A percentile compares a stretch with the other conserved stretches of the same genome.
Evolutionary conservation across 2,113 vertebrate species (phyloP).

Genomic region (Halcyon senegalensis): DNA sequence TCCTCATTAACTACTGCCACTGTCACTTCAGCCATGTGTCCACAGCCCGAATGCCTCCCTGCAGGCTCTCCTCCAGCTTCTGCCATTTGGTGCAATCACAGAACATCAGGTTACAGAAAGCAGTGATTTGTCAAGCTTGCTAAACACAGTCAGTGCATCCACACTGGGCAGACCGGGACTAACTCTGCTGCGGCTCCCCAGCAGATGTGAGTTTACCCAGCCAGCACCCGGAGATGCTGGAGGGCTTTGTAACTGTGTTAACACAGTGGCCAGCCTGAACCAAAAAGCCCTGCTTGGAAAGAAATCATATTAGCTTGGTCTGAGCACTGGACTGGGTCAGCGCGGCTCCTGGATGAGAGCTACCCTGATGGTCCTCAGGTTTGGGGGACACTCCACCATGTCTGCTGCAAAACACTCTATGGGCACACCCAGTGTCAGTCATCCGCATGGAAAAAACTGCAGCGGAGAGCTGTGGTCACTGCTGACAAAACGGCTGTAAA

Average conservation of each 20-base stretch:
- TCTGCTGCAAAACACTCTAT: not conserved
- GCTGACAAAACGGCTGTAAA: not conserved
- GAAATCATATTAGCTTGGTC: not conserved
- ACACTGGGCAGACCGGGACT: not conserved
- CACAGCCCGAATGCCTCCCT: not conserved
- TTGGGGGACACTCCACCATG: rapidly evolving
- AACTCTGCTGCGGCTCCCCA: rapidly evolving
- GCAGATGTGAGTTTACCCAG: not conserved
- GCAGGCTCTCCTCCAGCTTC: not conserved
- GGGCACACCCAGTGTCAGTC: not conserved
- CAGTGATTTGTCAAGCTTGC: not conserved
- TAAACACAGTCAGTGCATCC: rapidly evolving
- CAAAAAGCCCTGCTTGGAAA: not conserved
- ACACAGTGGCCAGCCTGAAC: not conserved
- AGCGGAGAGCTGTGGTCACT: not conserved
- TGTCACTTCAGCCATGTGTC: not conserved
- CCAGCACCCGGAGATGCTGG: not conserved
- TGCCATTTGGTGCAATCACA: not conserved
- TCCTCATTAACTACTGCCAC: not conserved
- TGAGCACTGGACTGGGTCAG: not conserved
- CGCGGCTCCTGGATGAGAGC: not conserved
- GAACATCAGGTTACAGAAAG: not conserved
- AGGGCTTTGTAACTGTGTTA: not conserved
- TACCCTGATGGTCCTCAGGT: not conserved
- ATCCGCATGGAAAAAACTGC: rapidly evolving